These are phyloP conservation scores for Ostrea denselamellosa DNA, from an alignment of 1,140 invertebrate species.

Conservation along the genomic window DNA sequence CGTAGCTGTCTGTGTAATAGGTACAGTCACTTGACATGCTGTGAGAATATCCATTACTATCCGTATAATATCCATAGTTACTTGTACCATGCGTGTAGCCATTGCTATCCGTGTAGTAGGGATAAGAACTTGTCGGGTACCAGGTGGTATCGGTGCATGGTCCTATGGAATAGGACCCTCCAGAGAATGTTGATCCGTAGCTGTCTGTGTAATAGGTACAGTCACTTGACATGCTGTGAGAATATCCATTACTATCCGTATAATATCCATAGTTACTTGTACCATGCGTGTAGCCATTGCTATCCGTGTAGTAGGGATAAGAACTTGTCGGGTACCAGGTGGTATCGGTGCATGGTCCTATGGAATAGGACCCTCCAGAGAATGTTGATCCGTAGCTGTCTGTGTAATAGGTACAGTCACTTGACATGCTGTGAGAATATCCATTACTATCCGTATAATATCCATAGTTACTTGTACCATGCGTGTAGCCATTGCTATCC, in stretches of 20 bases:
- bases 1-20: background rate
- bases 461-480: background rate
- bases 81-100: background rate
- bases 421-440: background rate
- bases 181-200: background rate
- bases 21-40: background rate
- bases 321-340: constrained; percentile 1
- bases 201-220: constrained; percentile 17
- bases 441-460: background rate
- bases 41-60: background rate
- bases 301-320: background rate
- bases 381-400: background rate
- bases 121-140: background rate
- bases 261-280: background rate
- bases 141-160: background rate
- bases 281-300: background rate
- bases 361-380: background rate
- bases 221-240: background rate
- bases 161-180: background rate
- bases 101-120: background rate
- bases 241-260: background rate
- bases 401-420: constrained; percentile 1
- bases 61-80: background rate
- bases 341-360: constrained; percentile 15
- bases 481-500: background rate